Evolutionary conservation across 1,140 invertebrate genomes (phyloP).

Genomic region (Heliothis subflexa): DNA sequence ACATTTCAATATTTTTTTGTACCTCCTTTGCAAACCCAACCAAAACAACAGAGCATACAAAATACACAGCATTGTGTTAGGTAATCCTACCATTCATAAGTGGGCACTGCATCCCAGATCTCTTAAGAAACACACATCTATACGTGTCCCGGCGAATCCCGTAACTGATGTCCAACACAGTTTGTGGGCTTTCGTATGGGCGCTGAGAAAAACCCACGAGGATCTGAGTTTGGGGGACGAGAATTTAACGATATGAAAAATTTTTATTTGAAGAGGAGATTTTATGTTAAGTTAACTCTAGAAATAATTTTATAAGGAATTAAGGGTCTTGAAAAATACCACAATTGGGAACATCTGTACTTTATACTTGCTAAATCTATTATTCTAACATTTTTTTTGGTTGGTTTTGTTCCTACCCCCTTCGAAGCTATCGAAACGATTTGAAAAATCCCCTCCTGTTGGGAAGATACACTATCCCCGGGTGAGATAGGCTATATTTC

Average conservation of each 20-base stretch:
- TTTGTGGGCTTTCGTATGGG: conserved; percentile 38
- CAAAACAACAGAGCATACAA: conserved; percentile 24
- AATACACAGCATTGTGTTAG: conserved; percentile 24
- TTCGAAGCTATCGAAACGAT: too few relatives aligned
- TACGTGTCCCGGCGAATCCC: conserved; percentile 41
- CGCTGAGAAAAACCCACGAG: conserved; percentile 22
- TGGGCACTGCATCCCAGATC: conserved; percentile 43
- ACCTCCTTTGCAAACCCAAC: background rate
- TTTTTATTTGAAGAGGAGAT: background rate
- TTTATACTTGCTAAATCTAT: too few relatives aligned
- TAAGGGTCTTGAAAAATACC: too few relatives aligned
- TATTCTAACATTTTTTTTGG: too few relatives aligned
- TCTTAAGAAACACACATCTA: conserved; percentile 48
- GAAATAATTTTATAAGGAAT: background rate
- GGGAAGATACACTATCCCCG: too few relatives aligned
- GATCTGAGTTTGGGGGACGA: conserved; percentile 2
- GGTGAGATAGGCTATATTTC: too few relatives aligned
- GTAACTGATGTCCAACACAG: conserved; percentile 44
- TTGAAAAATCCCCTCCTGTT: too few relatives aligned
- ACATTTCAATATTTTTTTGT: background rate
- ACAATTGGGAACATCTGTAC: too few relatives aligned
- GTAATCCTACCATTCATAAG: conserved; percentile 46
- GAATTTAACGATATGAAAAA: conserved; percentile 2
- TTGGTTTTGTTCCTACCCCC: too few relatives aligned
- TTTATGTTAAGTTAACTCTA: background rate